A percentile compares a stretch with the other conserved stretches of the same genome.
These are phyloP conservation scores for Heliconius aoede DNA, from an alignment of 2,888 invertebrate species.

Conservation along the genomic window DNA sequence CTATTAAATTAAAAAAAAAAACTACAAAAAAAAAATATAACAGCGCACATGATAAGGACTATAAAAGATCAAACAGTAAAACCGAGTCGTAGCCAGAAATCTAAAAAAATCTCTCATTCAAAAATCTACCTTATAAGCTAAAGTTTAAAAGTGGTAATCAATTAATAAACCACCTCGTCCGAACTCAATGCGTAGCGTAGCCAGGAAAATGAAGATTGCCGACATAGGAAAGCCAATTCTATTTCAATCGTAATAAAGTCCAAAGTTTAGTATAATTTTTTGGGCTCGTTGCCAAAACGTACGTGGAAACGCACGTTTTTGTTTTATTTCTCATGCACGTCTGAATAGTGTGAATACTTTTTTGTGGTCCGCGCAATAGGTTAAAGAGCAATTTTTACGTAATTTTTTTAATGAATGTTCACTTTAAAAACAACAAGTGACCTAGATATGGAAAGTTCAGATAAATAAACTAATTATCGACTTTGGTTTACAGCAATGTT, in stretches of 20 bases:
- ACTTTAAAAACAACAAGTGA: slow-evolving; percentile 32
- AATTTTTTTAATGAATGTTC: slow-evolving; percentile 40
- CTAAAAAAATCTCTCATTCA: background rate
- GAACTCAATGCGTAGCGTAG: slow-evolving; percentile 20
- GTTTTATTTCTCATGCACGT: slow-evolving; percentile 62
- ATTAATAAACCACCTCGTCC: background rate
- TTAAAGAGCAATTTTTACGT: slow-evolving; percentile 43
- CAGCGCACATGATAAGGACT: slow-evolving; percentile 32
- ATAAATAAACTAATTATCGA: no score
- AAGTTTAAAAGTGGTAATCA: slow-evolving; percentile 5
- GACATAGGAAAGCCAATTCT: slow-evolving; percentile 31
- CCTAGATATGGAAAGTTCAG: slow-evolving; percentile 20
- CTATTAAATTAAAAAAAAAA: slow-evolving; percentile 4
- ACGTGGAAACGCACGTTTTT: slow-evolving; percentile 65
- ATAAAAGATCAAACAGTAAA: slow-evolving; percentile 31
- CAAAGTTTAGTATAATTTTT: slow-evolving; percentile 33
- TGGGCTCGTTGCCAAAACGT: slow-evolving; percentile 60
- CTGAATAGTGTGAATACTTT: slow-evolving; percentile 57
- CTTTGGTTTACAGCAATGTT: no score
- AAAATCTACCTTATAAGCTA: background rate
- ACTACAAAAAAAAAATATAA: slow-evolving; percentile 14
- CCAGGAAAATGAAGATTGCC: slow-evolving; percentile 18
- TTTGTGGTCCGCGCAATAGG: slow-evolving; percentile 43
- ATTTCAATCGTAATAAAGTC: slow-evolving; percentile 28
- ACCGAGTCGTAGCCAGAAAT: slow-evolving; percentile 22